Evolutionary conservation across 2,888 invertebrate genomes (phyloP).

Genomic region (Thumatha senex): DNA sequence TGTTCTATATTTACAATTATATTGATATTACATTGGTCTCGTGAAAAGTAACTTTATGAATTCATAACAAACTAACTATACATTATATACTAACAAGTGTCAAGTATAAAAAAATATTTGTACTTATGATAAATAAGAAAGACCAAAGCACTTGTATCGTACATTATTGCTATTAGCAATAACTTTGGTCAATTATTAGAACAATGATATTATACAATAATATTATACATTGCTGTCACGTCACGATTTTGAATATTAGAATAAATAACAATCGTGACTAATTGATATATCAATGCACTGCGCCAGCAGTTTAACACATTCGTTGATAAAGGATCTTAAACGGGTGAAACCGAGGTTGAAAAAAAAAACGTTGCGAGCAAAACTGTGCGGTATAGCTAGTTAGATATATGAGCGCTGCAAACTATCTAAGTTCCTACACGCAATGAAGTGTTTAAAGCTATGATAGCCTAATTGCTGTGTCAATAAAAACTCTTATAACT

Average conservation of each 20-base stretch:
- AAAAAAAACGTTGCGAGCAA: too few species aligned
- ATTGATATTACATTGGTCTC: slow-evolving; percentile 46
- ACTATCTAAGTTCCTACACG: slow-evolving; percentile 64
- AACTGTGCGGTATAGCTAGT: too few species aligned
- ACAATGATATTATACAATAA: slow-evolving; percentile 67
- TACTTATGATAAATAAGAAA: slow-evolving; percentile 74
- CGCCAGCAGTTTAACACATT: too few species aligned
- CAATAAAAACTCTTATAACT: slow-evolving; percentile 47
- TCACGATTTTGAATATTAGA: slow-evolving; percentile 28
- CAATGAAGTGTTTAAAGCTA: slow-evolving; percentile 45
- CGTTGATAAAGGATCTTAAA: too few species aligned
- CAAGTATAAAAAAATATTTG: slow-evolving; percentile 59
- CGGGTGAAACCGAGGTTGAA: too few species aligned
- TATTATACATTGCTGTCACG: too few species aligned
- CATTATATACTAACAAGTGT: slow-evolving; percentile 37
- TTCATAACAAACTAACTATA: slow-evolving; percentile 45
- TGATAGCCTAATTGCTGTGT: slow-evolving; percentile 50
- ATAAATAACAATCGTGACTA: too few species aligned
- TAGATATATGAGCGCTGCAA: slow-evolving; percentile 1
- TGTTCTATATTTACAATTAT: slow-evolving; percentile 57
- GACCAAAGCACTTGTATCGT: slow-evolving; percentile 74
- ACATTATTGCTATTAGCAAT: slow-evolving; percentile 76
- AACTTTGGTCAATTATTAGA: slow-evolving; percentile 83
- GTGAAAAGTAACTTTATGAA: slow-evolving; percentile 49
- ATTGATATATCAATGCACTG: slow-evolving; percentile 37